A percentile compares a stretch with the other conserved stretches of the same genome.
phyloP scores from a whole-genome alignment of 1,140 invertebrate genomes.

The Amyelois transitella region DNA sequence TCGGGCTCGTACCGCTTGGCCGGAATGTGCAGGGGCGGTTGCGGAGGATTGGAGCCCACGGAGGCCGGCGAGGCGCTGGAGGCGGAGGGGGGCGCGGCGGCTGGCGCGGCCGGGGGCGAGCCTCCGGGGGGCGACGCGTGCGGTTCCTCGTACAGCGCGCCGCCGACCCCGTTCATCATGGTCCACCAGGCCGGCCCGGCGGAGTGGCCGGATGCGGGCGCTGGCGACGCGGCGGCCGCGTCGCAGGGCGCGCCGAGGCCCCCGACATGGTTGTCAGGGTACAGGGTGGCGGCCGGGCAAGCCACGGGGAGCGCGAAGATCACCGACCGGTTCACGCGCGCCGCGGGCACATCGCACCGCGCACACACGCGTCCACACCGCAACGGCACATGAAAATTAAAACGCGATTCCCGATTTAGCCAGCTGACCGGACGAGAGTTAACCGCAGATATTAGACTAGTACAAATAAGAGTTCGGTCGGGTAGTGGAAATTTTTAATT shows the following conservation, averaged over 20 bases:
- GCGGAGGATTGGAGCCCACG: constrained; percentile 75
- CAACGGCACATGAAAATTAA: constrained; percentile 70
- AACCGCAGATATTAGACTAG: constrained; percentile 35
- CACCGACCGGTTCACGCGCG: constrained; percentile 58
- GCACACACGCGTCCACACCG: constrained; percentile 58
- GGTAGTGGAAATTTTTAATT: neutral
- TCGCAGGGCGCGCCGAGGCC: constrained; percentile 80
- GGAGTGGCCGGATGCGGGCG: constrained; percentile 85
- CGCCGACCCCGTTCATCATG: constrained; percentile 84
- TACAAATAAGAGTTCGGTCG: constrained; percentile 22
- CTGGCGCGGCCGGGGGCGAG: constrained; percentile 67
- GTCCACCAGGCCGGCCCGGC: constrained; percentile 87
- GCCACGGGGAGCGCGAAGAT: constrained; percentile 78
- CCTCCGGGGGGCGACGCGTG: constrained; percentile 77
- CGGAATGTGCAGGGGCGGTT: constrained; percentile 86
- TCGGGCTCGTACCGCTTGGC: constrained; percentile 84
- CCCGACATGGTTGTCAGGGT: constrained; percentile 86
- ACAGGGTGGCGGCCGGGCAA: constrained; percentile 85
- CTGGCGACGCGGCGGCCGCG: constrained; percentile 82
- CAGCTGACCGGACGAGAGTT: constrained; percentile 46
- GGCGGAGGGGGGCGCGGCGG: constrained; percentile 77
- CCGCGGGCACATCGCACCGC: constrained; percentile 67
- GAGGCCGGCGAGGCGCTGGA: constrained; percentile 82
- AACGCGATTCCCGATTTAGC: constrained; percentile 68
- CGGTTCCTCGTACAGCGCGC: constrained; percentile 81